Percentiles rank a stretch among this genome's conserved stretches.
phyloP scores from a whole-genome alignment of 1,140 invertebrate genomes.

The Ctenoplectra terminalis region DNA sequence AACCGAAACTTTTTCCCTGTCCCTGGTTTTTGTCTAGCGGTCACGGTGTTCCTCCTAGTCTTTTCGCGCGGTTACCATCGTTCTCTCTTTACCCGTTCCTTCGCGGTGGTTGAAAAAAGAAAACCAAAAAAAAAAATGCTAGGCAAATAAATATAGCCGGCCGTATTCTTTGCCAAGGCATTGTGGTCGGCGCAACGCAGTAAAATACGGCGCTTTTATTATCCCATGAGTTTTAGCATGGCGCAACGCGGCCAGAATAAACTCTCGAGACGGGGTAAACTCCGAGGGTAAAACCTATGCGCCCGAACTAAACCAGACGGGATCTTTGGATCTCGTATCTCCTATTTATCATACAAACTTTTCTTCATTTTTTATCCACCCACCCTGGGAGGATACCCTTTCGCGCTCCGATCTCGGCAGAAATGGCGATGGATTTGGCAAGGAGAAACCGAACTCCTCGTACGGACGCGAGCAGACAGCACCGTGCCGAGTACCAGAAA shows the following conservation, averaged over 20 bases:
- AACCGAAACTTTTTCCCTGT: slow-evolving; percentile 43
- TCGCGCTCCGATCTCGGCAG: not conserved
- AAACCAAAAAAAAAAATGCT: not conserved
- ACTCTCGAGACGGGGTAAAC: slow-evolving; percentile 62
- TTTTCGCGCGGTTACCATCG: slow-evolving; percentile 30
- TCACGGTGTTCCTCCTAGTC: slow-evolving; percentile 14
- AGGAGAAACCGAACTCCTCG: not conserved
- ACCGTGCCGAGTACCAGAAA: not conserved
- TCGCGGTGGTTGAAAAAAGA: slow-evolving; percentile 30
- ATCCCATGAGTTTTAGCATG: slow-evolving; percentile 70
- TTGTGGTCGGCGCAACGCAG: slow-evolving; percentile 66
- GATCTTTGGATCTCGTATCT: slow-evolving; percentile 54
- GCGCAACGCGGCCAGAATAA: slow-evolving; percentile 62
- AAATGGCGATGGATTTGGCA: not conserved
- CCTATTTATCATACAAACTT: slow-evolving; percentile 50
- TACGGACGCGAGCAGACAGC: not conserved
- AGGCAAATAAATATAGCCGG: slow-evolving; percentile 69
- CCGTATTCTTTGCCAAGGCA: slow-evolving; percentile 70
- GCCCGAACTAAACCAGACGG: slow-evolving; percentile 42
- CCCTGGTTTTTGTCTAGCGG: not conserved
- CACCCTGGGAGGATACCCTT: too few relatives aligned
- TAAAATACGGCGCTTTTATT: slow-evolving; percentile 73
- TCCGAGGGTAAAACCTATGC: slow-evolving; percentile 46
- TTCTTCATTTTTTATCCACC: slow-evolving; percentile 36
- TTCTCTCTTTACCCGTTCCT: slow-evolving; percentile 32